Evolutionary conservation across 2,888 invertebrate genomes (phyloP), one percentile per base, ranked within the genome.

Genomic region (Nomada fabriciana): DNA sequence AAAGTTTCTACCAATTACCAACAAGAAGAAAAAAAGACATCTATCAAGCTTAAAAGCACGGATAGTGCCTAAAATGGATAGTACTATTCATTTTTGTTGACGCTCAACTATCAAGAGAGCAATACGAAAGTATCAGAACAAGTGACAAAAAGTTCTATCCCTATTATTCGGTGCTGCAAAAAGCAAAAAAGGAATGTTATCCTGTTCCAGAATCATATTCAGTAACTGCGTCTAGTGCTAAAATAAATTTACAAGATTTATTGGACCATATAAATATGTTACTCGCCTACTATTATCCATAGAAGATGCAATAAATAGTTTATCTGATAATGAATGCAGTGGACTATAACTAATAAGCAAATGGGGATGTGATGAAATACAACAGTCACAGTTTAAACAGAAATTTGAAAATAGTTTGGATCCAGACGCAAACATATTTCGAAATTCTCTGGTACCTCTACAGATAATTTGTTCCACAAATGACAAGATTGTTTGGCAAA

Each of bases 321-420:
- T 63, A 23, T 15, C 3, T 13, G 50, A 68, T 18, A 42, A 15
- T 47, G 69, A 86, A 69, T 42, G 71, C 63, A 20, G 60, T 15
- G 65, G 61, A 64, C 68, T 88, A 67, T 57, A 81, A 59, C 64
- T 90, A 50, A 80, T 88, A 15, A 86, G 67, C 11, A 89, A 89
- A 81, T 90, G 88, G 88, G 89, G 89, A n/a, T 90, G 89, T 79
- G 90, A 90, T 65, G 90, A 89, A 10, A 89, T 88, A 0, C 86
- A 89, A 52, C 89, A 89, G 68, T 10, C 80, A 9, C 82, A 89
- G 61, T 90, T 73, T 57, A 91, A 91, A 79, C 88, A 90, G 74
- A 89, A 87, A 78, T 89, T 91, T 79, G 13, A 74, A 25, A 86
- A 88, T 74, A 20, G 13, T 47, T 29, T 29, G 29, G 47, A 47